Evolutionary conservation across 2,113 vertebrate genomes (phyloP), one percentile per base, ranked within the genome.

Genomic region (Tragelaphus scriptus): DNA sequence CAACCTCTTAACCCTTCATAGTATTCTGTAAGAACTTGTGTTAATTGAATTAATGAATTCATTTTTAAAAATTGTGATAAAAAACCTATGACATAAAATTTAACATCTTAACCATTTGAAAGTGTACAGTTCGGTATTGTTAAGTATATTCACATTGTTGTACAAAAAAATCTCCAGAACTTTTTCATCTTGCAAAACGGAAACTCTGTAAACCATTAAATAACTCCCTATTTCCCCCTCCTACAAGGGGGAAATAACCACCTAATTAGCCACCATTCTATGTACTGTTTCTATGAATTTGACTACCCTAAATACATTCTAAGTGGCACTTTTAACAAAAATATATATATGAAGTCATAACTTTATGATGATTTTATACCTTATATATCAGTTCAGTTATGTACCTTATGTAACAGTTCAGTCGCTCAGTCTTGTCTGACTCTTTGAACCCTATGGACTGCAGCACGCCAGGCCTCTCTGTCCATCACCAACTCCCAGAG

Each of bases 251-350:
- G 30, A 23, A 75, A 40, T 71, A 75, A 12, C 68, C 19, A 75
- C 36, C 15, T 77, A 21, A 21, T 26, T 65, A 84, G 47, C 26
- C 36, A 77, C 0, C 21, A 51, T 77, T 82, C 26, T 89, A 68
- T n/a, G 58, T 79, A 47, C 16, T 56, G 11, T 87, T 75, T n/a
- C 28, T 95, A 11, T 75, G 32, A 87, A 87, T 82, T 63, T 75
- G 25, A 55, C n/a, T 88, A 36, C 25, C 63, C 84, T 79, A 96
- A 68, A 36, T 85, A 40, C 0, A 1, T 51, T 23, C 14, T 59
- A 94, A n/a, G 9, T 89, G 32, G 2, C 14, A 85, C 85, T 88
- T 90, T 95, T 11, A 30, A 84, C 75, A 93, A 87, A 88, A 93
- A 23, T n/a, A 49, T 91, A 26, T 21, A 19, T 47, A 32, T 44